A percentile compares a stretch with the other conserved stretches of the same genome.
These are phyloP conservation scores for Coenobita brevimanus DNA, from an alignment of 1,140 invertebrate species.

Conservation along the genomic window DNA sequence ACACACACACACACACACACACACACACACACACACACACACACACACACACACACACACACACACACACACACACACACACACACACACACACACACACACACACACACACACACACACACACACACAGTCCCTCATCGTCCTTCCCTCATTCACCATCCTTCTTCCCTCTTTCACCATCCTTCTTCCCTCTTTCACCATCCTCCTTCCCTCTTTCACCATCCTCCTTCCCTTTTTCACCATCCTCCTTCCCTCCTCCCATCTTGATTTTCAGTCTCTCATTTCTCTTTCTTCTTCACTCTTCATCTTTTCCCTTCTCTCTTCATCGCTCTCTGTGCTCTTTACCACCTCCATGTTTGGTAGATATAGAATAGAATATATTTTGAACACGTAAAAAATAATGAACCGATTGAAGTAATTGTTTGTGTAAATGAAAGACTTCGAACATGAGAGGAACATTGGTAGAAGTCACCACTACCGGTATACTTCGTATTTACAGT, in stretches of 20 bases:
- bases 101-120: neutral
- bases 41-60: neutral
- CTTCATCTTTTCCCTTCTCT: too few relatives aligned
- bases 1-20: neutral
- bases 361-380: too few relatives aligned
- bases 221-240: conserved; percentile 46
- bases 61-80: conserved; percentile 20
- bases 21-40: conserved; percentile 13
- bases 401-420: too few relatives aligned
- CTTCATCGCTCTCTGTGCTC: too few relatives aligned
- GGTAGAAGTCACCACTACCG: too few relatives aligned
- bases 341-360: too few relatives aligned
- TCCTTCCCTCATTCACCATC: neutral
- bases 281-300: neutral
- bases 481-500: too few relatives aligned
- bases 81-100: too few relatives aligned
- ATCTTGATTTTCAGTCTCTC: conserved; percentile 5
- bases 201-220: neutral
- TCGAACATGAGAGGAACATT: too few relatives aligned
- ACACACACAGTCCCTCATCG: neutral
- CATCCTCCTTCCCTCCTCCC: conserved; percentile 24
- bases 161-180: neutral
- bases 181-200: neutral
- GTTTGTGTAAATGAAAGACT: too few relatives aligned
- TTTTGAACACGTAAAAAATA: too few relatives aligned